These are phyloP conservation scores for Pachymerium ferrugineum DNA, from an alignment of 2,888 invertebrate species.

Conservation along the genomic window DNA sequence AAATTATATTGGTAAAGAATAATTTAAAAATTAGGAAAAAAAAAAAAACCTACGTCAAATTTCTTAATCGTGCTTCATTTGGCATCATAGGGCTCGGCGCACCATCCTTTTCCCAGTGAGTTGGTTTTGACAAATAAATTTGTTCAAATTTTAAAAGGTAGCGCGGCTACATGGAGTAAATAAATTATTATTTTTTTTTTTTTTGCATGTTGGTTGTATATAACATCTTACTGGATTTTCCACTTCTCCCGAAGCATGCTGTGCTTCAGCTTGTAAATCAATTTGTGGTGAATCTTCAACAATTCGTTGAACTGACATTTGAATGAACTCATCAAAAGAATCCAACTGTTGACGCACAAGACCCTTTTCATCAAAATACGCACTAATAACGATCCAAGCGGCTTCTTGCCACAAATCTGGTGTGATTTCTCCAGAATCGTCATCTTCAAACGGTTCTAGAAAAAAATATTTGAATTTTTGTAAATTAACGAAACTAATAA, in stretches of 20 bases:
- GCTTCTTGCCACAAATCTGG: conserved; percentile 99
- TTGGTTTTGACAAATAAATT: conserved; percentile 97
- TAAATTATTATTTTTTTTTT: neutral
- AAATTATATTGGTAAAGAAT: conserved; percentile 31
- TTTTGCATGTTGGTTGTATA: neutral
- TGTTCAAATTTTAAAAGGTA: conserved; percentile 96
- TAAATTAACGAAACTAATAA: no score
- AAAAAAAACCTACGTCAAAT: conserved; percentile 69
- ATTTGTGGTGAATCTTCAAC: conserved; percentile 99
- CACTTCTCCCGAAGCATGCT: conserved; percentile 88
- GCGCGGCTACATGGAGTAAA: conserved; percentile 57
- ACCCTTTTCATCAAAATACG: conserved; percentile 99
- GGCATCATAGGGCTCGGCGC: conserved; percentile 99
- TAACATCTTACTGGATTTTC: conserved; percentile 65
- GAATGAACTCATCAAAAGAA: conserved; percentile 99
- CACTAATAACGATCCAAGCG: conserved; percentile 99
- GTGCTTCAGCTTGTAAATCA: conserved; percentile 93
- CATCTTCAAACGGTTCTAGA: conserved; percentile 58
- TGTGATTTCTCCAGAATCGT: conserved; percentile 90
- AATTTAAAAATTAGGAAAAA: neutral
- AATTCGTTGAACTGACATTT: conserved; percentile 98
- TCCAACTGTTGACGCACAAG: conserved; percentile 97
- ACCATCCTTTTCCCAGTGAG: conserved; percentile 99
- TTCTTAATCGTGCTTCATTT: conserved; percentile 94
- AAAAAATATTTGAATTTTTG: neutral